Base-by-base conservation (phyloP, 2,113 vertebrate species). In the Lichenostomus cassidix region DNA sequence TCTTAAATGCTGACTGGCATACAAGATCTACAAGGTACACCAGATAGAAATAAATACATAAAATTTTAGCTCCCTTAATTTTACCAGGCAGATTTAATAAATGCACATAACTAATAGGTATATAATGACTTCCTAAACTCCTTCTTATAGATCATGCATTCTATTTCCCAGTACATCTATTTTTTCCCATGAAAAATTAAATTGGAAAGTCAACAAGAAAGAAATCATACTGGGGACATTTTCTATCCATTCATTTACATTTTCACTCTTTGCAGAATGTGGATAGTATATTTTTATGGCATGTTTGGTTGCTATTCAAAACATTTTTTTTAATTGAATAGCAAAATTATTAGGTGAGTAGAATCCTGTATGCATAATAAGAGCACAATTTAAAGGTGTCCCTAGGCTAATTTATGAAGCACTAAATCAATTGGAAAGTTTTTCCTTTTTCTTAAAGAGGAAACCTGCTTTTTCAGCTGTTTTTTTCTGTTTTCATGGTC, bases 331-430 rank as follows among this genome's bases (percentile, higher is more conserved):
- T 92, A 97, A 96, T 96, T 97, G 94, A 98, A 98, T 96, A 96
- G 95, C 82, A 96, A 97, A 97, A 97, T 91, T 97, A 92, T 97
- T 97, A 98, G 95, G 96, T 96, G 96, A 97, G 92, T 96, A 97
- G 96, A 96, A 91, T 95, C 94, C 82, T 97, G 95, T 97, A 97
- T 96, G 92, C 93, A 97, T 97, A 96, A 97, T 89, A 97, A 97
- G 92, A 98, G 59, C 94, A 96, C 93, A 97, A 97, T 97, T 97
- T 97, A 97, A 96, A 97, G 87, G 93, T 98, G 96, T 98, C 97
- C 97, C 95, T 95, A 96, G 95, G 95, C 96, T 97, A 97, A 97
- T 97, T 96, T 95, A 96, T 97, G 91, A 97, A 97, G 90, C 89
- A 97, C 93, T 97, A 94, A 95, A 97, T 97, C 90, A 97, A 91